These are phyloP conservation scores for Leucopsar rothschildi DNA, from an alignment of 2,113 vertebrate genomes.

Conservation along the genomic window DNA sequence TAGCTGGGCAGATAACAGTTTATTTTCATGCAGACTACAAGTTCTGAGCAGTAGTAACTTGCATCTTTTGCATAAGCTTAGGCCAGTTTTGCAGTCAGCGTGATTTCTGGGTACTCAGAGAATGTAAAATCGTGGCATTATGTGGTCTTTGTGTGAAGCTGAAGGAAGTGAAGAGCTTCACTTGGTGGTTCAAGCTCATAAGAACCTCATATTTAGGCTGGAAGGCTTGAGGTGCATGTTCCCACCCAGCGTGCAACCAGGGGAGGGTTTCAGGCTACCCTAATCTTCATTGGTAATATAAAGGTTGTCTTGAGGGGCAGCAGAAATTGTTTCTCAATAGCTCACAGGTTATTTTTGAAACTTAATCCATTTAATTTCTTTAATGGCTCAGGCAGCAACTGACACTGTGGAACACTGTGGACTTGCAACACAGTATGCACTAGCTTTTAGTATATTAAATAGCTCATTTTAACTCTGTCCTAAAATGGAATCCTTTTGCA, in stretches of 20 bases:
- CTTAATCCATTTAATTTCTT: conserved; percentile 40
- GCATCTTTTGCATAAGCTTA: neutral
- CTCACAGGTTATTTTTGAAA: conserved; percentile 34
- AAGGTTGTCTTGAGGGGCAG: neutral
- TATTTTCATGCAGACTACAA: neutral
- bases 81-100: neutral
- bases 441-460: conserved; percentile 48
- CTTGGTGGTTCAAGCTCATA: neutral
- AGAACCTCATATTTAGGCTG: neutral
- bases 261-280: neutral
- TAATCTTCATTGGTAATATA: neutral
- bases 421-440: neutral
- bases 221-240: neutral
- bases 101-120: neutral
- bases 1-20: neutral
- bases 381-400: conserved; percentile 30
- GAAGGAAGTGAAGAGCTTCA: neutral
- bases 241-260: neutral
- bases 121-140: neutral
- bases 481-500: conserved; percentile 30
- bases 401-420: neutral
- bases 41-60: neutral
- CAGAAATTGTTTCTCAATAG: neutral
- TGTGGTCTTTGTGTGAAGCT: neutral
- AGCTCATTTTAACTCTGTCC: conserved; percentile 7